Percentiles rank a stretch among this genome's conserved stretches.
These are phyloP conservation scores for Chaetophractus vellerosus DNA, from an alignment of 2,797 vertebrate genomes.

Conservation along the genomic window DNA sequence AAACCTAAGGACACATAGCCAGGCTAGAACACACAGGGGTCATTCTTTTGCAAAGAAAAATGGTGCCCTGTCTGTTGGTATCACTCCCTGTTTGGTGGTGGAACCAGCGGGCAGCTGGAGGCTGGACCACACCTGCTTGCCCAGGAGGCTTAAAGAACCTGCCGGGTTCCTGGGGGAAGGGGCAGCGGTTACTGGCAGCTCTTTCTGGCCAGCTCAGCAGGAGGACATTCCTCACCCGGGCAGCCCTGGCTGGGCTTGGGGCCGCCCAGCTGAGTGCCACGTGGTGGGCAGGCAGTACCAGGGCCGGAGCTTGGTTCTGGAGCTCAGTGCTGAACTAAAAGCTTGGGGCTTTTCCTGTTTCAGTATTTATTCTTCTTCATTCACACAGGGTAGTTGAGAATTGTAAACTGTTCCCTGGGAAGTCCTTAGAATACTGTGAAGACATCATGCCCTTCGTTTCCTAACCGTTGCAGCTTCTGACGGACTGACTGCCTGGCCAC, in stretches of 20 bases:
- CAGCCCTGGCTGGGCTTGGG: conserved; percentile 48
- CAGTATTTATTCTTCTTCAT: background rate
- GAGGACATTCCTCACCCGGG: conserved; percentile 73
- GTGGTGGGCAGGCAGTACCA: background rate
- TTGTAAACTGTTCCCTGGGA: background rate
- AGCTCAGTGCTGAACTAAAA: background rate
- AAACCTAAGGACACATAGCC: background rate
- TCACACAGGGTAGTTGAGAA: background rate
- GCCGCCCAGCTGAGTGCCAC: conserved; percentile 44
- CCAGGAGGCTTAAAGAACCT: background rate
- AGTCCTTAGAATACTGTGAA: background rate
- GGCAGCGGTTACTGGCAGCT: conserved; percentile 13
- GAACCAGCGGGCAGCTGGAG: background rate
- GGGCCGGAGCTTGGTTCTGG: background rate
- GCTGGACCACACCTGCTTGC: background rate
- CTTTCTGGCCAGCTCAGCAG: conserved; percentile 42
- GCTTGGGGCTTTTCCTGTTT: background rate
- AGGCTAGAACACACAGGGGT: background rate
- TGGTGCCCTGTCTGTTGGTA: background rate
- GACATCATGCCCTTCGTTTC: background rate
- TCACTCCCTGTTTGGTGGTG: background rate
- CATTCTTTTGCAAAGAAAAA: background rate
- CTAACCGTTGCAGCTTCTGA: background rate
- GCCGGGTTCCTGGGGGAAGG: background rate
- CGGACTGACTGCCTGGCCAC: background rate